These are phyloP conservation scores for Piaya cayana DNA, from an alignment of 2,113 vertebrate genomes.

Conservation along the genomic window DNA sequence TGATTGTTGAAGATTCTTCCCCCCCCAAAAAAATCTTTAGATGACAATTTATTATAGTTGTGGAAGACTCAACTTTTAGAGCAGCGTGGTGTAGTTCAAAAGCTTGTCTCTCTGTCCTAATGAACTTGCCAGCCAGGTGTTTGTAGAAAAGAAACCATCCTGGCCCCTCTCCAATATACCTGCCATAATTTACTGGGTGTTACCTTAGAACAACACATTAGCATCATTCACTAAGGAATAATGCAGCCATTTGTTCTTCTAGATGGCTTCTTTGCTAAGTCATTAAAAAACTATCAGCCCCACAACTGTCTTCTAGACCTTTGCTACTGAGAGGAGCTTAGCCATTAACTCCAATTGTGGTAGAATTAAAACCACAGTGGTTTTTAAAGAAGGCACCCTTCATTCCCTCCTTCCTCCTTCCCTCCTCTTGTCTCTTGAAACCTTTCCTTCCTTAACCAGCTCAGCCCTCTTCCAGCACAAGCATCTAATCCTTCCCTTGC, in stretches of 20 bases:
- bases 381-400: neutral
- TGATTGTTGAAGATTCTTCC: neutral
- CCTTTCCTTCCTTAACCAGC: neutral
- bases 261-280: neutral
- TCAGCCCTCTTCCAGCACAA: neutral
- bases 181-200: neutral
- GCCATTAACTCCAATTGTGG: neutral
- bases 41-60: neutral
- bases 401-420: neutral
- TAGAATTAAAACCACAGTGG: neutral
- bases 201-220: neutral
- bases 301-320: neutral
- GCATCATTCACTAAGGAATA: neutral
- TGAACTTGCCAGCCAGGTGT: neutral
- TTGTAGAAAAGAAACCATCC: neutral
- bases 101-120: neutral
- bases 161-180: neutral
- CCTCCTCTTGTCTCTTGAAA: neutral
- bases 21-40: fast-evolving
- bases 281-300: neutral
- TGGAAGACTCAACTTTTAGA: neutral
- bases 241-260: neutral
- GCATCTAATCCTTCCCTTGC: neutral
- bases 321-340: neutral
- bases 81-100: neutral